Conservation (phyloP, 2,113 vertebrate species). For the Pantherophis guttatus region DNA sequence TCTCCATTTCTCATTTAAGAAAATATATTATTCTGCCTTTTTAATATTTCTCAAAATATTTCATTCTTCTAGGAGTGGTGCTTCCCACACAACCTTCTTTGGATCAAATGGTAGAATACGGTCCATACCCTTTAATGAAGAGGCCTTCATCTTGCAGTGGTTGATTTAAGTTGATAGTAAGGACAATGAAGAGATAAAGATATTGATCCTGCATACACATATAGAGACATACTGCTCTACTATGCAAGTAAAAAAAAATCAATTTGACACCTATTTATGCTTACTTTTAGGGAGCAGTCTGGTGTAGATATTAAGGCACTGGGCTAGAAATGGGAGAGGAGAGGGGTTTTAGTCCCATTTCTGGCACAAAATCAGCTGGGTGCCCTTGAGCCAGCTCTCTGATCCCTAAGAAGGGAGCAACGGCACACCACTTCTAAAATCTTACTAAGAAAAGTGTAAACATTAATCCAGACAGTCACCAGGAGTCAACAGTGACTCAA, state of each 20-base stretch:
- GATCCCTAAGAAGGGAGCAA: not conserved
- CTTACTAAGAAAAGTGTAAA: too few species aligned
- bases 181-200: not conserved
- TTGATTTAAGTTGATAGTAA: not conserved
- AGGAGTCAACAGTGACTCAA: not conserved
- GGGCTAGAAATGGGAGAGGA: not conserved
- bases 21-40: too few species aligned
- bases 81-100: too few species aligned
- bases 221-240: not conserved
- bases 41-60: too few species aligned
- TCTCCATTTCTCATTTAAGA: too few species aligned
- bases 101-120: not conserved
- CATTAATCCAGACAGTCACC: too few species aligned
- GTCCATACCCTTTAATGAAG: not conserved
- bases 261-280: not conserved
- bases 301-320: not conserved
- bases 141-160: not conserved
- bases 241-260: not conserved
- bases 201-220: not conserved
- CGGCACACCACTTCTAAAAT: not conserved
- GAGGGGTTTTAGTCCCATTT: not conserved
- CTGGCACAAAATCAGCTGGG: not conserved
- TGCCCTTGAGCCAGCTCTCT: not conserved
- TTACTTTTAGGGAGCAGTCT: not conserved
- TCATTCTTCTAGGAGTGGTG: too few species aligned